Evolutionary conservation across 1,140 invertebrate species (phyloP).

Genomic region (Linepithema humile): DNA sequence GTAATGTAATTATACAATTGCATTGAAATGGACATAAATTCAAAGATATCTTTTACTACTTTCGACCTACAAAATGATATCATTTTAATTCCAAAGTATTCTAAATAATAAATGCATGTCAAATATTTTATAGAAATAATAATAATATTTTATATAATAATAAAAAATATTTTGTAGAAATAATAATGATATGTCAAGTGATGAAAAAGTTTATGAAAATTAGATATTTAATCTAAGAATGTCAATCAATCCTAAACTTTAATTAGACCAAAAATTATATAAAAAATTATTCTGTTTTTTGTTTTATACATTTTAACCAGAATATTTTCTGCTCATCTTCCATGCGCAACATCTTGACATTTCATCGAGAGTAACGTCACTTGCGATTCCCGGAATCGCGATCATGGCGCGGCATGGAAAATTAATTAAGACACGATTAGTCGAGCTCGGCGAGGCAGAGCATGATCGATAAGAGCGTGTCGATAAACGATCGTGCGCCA

Average conservation of each 20-base stretch:
- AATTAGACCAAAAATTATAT: background rate
- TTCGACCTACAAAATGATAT: too few species aligned
- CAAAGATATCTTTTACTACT: too few species aligned
- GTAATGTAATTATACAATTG: constrained; percentile 20
- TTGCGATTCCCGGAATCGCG: constrained; percentile 47
- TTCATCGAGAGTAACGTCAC: background rate
- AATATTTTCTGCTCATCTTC: background rate
- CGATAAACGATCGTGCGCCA: constrained; percentile 76
- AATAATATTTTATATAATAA: too few species aligned
- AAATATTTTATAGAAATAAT: too few species aligned
- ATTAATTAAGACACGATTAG: constrained; percentile 82
- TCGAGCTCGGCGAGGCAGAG: constrained; percentile 67
- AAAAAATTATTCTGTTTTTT: background rate
- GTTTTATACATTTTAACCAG: background rate
- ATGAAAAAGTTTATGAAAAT: too few species aligned
- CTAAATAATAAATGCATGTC: too few species aligned
- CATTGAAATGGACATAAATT: background rate
- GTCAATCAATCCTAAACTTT: background rate
- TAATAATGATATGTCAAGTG: too few species aligned
- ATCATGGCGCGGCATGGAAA: constrained; percentile 68
- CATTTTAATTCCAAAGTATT: too few species aligned
- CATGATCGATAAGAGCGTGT: constrained; percentile 78
- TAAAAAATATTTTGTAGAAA: too few species aligned
- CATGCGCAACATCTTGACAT: background rate
- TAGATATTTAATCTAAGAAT: constrained; percentile 10